Evolutionary conservation across 2,113 vertebrate species (phyloP).

Genomic region (Elaphurus davidianus): DNA sequence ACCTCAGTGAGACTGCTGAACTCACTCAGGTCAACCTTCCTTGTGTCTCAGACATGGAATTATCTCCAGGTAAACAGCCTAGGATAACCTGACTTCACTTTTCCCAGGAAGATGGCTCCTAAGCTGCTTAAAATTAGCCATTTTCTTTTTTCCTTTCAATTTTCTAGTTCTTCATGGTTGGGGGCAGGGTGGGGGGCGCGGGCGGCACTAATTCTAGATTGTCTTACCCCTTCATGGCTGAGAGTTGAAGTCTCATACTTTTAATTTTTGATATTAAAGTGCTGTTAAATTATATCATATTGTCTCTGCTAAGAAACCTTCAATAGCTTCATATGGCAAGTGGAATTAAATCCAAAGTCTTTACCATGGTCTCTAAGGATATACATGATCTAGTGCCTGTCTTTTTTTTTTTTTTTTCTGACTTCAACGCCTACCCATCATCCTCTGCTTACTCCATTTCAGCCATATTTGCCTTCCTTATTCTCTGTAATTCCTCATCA

Average conservation of each 20-base stretch:
- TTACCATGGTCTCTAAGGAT: neutral
- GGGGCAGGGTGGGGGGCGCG: fast-evolving
- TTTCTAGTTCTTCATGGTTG: neutral
- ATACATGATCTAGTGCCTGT: neutral
- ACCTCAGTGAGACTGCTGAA: neutral
- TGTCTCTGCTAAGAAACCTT: neutral
- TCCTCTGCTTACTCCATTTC: neutral
- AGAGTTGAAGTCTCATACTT: neutral
- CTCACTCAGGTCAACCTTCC: neutral
- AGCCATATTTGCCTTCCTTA: neutral
- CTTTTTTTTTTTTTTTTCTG: neutral
- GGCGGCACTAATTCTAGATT: neutral
- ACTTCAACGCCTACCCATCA: neutral
- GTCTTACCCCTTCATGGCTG: neutral
- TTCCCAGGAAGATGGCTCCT: neutral
- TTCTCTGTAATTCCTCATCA: neutral
- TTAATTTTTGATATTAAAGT: neutral
- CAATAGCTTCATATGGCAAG: neutral
- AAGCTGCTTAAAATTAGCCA: neutral
- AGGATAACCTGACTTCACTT: neutral
- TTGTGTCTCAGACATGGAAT: neutral
- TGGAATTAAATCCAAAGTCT: neutral
- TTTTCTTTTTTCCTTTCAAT: neutral
- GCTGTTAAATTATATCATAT: neutral
- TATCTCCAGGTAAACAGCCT: neutral